These are phyloP conservation scores for Yponomeuta malinellus DNA, from an alignment of 2,888 invertebrate genomes.

Conservation along the genomic window DNA sequence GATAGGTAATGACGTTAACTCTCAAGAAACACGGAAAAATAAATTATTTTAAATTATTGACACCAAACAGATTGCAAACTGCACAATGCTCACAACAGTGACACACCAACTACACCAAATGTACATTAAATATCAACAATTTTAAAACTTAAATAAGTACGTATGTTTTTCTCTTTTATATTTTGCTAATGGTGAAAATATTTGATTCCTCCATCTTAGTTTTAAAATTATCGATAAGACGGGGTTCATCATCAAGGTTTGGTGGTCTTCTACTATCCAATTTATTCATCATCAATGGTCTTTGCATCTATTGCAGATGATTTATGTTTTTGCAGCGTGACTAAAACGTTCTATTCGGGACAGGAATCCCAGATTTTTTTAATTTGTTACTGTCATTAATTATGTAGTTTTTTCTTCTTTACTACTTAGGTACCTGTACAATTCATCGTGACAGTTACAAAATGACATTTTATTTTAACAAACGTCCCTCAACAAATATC, in stretches of 20 bases:
- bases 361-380: too few relatives aligned
- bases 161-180: neutral
- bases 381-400: too few relatives aligned
- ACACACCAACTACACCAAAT: conserved; percentile 12
- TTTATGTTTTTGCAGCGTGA: too few relatives aligned
- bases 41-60: neutral
- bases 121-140: neutral
- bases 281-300: neutral
- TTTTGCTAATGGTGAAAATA: too few relatives aligned
- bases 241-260: neutral
- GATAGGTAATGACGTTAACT: neutral
- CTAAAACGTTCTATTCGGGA: too few relatives aligned
- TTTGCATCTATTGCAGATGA: too few relatives aligned
- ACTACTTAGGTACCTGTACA: too few relatives aligned
- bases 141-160: neutral
- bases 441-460: too few relatives aligned
- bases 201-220: too few relatives aligned
- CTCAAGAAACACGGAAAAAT: neutral
- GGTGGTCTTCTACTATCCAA: neutral
- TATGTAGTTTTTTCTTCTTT: too few relatives aligned
- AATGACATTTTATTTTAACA: too few relatives aligned
- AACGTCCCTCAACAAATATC: too few relatives aligned
- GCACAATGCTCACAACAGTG: conserved; percentile 4
- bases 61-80: neutral
- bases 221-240: neutral